Evolutionary conservation across 2,888 invertebrate species (phyloP).

Genomic region (Hipparchia sbordonii): DNA sequence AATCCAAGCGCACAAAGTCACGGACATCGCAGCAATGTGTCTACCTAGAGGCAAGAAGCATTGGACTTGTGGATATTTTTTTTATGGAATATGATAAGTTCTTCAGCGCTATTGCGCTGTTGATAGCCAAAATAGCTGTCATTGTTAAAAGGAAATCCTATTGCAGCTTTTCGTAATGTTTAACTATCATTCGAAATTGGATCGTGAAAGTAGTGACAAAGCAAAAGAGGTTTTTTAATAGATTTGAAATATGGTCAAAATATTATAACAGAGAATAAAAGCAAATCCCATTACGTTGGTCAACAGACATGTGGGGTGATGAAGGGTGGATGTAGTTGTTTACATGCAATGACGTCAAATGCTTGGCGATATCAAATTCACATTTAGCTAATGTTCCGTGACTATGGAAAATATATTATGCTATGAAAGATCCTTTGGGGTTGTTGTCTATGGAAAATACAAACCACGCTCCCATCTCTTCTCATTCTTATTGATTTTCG

Average conservation of each 20-base stretch:
- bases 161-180: too few species aligned
- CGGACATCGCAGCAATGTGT: too few species aligned
- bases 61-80: too few species aligned
- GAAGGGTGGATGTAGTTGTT: slow-evolving; percentile 17
- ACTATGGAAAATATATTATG: not conserved
- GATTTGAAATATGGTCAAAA: slow-evolving; percentile 5
- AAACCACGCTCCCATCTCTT: not conserved
- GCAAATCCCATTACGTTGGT: slow-evolving; percentile 14
- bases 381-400: slow-evolving; percentile 16
- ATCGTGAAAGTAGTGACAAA: too few species aligned
- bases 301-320: slow-evolving; percentile 17
- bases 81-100: too few species aligned
- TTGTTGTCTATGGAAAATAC: not conserved
- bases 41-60: too few species aligned
- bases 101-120: too few species aligned
- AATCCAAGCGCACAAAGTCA: too few species aligned
- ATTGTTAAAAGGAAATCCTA: too few species aligned
- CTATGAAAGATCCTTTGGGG: not conserved
- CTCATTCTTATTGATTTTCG: not conserved
- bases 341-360: slow-evolving; percentile 19
- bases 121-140: too few species aligned
- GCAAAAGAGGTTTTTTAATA: not conserved
- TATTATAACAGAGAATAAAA: not conserved
- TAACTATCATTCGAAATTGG: too few species aligned
- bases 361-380: slow-evolving; percentile 18